Conservation (phyloP, 2,888 invertebrate species). For the Stomorhina lunata region DNA sequence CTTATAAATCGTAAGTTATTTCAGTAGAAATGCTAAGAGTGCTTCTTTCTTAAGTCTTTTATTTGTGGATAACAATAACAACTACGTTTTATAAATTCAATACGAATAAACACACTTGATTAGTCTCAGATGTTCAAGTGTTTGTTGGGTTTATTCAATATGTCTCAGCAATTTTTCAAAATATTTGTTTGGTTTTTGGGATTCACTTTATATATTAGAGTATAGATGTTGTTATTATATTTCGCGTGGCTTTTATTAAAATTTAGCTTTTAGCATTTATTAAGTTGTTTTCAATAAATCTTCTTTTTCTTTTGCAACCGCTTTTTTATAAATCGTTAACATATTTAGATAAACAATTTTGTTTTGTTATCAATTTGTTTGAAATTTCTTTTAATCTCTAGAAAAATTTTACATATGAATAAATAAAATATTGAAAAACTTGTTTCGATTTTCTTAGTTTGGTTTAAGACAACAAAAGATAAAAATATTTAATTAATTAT, state of each 20-base stretch:
- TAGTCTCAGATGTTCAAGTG: too few relatives aligned
- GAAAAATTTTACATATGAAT: neutral
- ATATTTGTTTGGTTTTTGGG: conserved; percentile 26
- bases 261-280: neutral
- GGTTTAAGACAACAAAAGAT: neutral
- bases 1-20: too few relatives aligned
- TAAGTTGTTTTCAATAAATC: neutral
- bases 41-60: too few relatives aligned
- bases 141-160: neutral
- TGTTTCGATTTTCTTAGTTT: neutral
- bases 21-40: too few relatives aligned
- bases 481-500: conserved; percentile 6
- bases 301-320: neutral
- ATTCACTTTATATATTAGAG: conserved; percentile 8
- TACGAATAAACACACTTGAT: too few relatives aligned
- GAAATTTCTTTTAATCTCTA: neutral
- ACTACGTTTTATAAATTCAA: too few relatives aligned
- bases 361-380: neutral
- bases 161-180: neutral
- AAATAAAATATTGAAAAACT: neutral
- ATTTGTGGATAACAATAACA: too few relatives aligned
- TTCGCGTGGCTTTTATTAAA: neutral
- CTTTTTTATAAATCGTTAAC: neutral
- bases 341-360: neutral
- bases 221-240: neutral